Evolutionary conservation across 1,140 invertebrate genomes (phyloP).

Genomic region (Scaptodrosophila lebanonensis): DNA sequence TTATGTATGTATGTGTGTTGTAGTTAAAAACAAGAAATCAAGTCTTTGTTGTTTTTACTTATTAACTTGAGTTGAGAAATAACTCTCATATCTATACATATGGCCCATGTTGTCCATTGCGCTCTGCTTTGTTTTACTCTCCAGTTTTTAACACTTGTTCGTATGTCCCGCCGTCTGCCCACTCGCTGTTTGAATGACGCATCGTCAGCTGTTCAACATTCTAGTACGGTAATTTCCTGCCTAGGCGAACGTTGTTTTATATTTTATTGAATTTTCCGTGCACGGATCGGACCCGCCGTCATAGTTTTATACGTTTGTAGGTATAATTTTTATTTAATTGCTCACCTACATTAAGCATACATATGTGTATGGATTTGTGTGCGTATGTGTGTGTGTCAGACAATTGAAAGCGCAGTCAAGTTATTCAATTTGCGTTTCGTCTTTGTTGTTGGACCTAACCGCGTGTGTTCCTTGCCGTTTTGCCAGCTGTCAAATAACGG

Average conservation of each 20-base stretch:
- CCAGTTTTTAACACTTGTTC: constrained; percentile 16
- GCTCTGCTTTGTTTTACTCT: constrained; percentile 13
- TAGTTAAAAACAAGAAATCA: too few species aligned
- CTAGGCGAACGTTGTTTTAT: constrained; percentile 53
- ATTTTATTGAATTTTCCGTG: constrained; percentile 69
- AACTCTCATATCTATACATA: constrained; percentile 8
- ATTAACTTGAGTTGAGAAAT: background rate
- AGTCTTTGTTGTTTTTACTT: too few species aligned
- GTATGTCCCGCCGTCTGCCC: constrained; percentile 25
- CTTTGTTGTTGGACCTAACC: background rate
- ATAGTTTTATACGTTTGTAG: background rate
- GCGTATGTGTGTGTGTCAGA: too few species aligned
- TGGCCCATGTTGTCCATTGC: constrained; percentile 19
- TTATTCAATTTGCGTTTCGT: too few species aligned
- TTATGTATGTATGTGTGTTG: too few species aligned
- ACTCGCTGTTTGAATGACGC: constrained; percentile 54
- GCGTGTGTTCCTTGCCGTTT: too few species aligned
- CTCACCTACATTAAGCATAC: background rate
- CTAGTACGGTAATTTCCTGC: constrained; percentile 50
- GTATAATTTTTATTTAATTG: background rate
- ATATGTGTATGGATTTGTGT: too few species aligned
- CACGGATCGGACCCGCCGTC: constrained; percentile 8
- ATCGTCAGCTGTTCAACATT: constrained; percentile 63
- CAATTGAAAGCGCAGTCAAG: too few species aligned
- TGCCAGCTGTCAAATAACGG: constrained; percentile 12